phyloP scores from a whole-genome alignment of 2,888 invertebrate genomes.

The Pycnomerus fuliginosus region DNA sequence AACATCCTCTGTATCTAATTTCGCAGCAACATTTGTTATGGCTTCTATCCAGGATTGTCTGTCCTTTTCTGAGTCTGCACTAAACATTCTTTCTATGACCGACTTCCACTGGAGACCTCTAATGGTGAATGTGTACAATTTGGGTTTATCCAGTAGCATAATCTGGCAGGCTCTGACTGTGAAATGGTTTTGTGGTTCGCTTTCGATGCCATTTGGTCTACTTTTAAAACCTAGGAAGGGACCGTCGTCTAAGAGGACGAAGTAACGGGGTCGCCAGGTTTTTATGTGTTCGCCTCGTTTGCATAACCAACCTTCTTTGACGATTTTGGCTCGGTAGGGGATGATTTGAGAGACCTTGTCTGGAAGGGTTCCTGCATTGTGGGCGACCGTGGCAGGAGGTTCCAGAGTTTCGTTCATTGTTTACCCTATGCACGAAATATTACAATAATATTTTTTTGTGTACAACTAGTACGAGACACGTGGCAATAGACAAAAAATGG shows the following conservation, averaged over 20 bases:
- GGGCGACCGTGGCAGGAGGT: too few species aligned
- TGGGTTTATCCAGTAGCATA: constrained; percentile 93
- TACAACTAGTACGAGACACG: too few species aligned
- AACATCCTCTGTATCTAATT: constrained; percentile 53
- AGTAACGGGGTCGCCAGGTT: constrained; percentile 95
- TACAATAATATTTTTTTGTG: too few species aligned
- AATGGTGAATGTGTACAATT: constrained; percentile 94
- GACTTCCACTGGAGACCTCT: constrained; percentile 97
- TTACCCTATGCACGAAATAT: too few species aligned
- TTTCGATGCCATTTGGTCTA: constrained; percentile 78
- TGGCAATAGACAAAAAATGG: too few species aligned
- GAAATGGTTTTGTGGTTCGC: constrained; percentile 95
- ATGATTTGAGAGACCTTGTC: too few species aligned
- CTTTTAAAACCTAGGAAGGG: constrained; percentile 91
- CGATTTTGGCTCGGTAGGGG: too few species aligned
- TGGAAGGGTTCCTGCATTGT: too few species aligned
- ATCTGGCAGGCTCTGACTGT: constrained; percentile 97
- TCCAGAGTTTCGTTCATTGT: too few species aligned
- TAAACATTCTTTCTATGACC: constrained; percentile 97
- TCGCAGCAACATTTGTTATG: too few species aligned
- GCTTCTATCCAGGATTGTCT: too few species aligned
- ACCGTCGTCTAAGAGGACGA: constrained; percentile 92
- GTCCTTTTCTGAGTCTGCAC: constrained; percentile 86
- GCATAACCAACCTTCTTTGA: constrained; percentile 94
- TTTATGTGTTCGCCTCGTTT: constrained; percentile 98